A percentile compares a stretch with the other conserved stretches of the same genome.
phyloP scores from a whole-genome alignment of 2,113 vertebrate species.

The Notarius quadriscutis region DNA sequence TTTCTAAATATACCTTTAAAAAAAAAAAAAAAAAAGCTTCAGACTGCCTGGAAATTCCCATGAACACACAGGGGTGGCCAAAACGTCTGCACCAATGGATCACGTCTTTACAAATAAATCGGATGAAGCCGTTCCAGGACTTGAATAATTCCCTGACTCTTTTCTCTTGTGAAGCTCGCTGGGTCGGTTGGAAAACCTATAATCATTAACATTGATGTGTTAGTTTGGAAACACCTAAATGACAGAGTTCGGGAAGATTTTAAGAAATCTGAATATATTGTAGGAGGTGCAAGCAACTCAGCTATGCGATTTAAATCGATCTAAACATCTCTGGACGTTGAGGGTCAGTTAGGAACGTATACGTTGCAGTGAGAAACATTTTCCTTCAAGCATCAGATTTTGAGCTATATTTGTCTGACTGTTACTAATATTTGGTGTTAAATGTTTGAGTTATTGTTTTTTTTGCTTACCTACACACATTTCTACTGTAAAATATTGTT shows the following conservation, averaged over 20 bases:
- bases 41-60: slow-evolving; percentile 46
- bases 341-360: background rate
- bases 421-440: slow-evolving; percentile 50
- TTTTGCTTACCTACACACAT: slow-evolving; percentile 5
- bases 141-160: background rate
- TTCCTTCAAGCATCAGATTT: slow-evolving; percentile 24
- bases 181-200: background rate
- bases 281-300: background rate
- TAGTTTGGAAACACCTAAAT: background rate
- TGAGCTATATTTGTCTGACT: slow-evolving; percentile 41
- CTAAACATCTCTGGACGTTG: background rate
- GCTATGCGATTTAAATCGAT: slow-evolving; percentile 4
- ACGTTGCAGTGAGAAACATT: slow-evolving; percentile 4
- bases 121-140: slow-evolving; percentile 9
- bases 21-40: slow-evolving; percentile 7
- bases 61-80: slow-evolving; percentile 13
- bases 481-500: slow-evolving; percentile 41
- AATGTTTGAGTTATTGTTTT: slow-evolving; percentile 34
- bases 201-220: background rate
- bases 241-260: background rate
- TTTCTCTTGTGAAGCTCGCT: background rate
- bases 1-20: slow-evolving; percentile 45
- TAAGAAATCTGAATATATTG: background rate
- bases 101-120: slow-evolving; percentile 17
- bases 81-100: slow-evolving; percentile 22